Evolutionary conservation across 2,888 invertebrate species (phyloP), one percentile per base, ranked within the genome.

Genomic region (Sphinx pinastri): DNA sequence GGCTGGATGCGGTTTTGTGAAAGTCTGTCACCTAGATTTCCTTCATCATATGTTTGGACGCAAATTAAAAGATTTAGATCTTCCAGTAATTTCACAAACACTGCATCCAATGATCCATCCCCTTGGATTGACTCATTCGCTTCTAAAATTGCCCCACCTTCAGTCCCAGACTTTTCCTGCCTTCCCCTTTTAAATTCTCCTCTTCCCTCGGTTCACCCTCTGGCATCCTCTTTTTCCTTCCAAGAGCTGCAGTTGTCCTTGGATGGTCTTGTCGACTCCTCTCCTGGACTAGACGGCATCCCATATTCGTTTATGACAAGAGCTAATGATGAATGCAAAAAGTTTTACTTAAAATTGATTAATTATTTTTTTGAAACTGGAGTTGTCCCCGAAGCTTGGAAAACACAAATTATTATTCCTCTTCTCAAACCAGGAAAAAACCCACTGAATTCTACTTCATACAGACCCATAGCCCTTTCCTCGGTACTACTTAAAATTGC

Each of bases 391-490:
- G 51, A 70, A 1, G 25, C 68, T 1, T 79, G 79, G 81, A 78
- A 75, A 67, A 52, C 63, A 0, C 77, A 80, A 70, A 66, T 78
- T 1, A 71, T 81, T 3, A 71, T 81, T 3, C 79, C 79, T 0
- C 71, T 81, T 38, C 31, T 75, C 10, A 81, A 81, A 68, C 75
- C 79, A 4, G 71, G 70, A 0, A 81, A 81, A 67, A 38, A 68
- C 31, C 71, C 77, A 12, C 69, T 66, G 1, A 68, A 73, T 45
- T 68, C 74, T 13, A 49, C 52, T 13, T 70, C 69, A 0, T 76
- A 73, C 16, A 67, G 80, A 13, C 79, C 77, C 0, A 79, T 77
- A 12, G 77, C 80, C 10, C 57, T 79, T 0, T 77, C 78, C 0
- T 77, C 73, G 0, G 68, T 71, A 3, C 11, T 80, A 0, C 8